phyloP scores from a whole-genome alignment of 2,888 invertebrate genomes.

The Ellobium chinense region DNA sequence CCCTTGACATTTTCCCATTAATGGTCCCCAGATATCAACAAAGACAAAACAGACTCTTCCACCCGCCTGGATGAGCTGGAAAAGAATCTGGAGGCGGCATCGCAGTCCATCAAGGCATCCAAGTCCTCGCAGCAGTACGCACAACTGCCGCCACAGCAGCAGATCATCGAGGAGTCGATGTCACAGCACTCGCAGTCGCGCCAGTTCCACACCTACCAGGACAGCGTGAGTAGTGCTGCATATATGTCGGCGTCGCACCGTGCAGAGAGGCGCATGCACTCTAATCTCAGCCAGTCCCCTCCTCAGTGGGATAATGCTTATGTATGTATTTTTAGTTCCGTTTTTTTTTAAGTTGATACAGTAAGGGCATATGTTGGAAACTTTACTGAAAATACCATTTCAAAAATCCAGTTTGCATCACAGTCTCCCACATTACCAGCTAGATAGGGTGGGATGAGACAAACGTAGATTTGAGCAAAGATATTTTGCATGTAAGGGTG shows the following conservation, averaged over 20 bases:
- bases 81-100: constrained; percentile 66
- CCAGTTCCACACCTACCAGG: constrained; percentile 55
- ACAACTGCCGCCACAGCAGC: constrained; percentile 44
- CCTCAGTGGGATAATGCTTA: constrained; percentile 42
- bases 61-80: constrained; percentile 68
- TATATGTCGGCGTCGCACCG: constrained; percentile 59
- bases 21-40: constrained; percentile 43
- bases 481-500: no score
- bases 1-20: no score
- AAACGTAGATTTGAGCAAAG: no score
- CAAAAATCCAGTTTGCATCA: no score
- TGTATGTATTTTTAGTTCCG: constrained; percentile 35
- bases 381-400: no score
- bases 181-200: constrained; percentile 54
- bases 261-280: constrained; percentile 53
- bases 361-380: not conserved
- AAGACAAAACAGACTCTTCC: constrained; percentile 54
- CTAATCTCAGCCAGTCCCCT: constrained; percentile 30
- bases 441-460: no score
- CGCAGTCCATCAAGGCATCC: constrained; percentile 62
- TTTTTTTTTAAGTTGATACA: not conserved
- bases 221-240: constrained; percentile 39
- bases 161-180: constrained; percentile 52
- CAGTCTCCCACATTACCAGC: no score
- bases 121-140: constrained; percentile 35